Conservation (phyloP, 1,140 invertebrate species). For the Drosophila nannoptera region DNA sequence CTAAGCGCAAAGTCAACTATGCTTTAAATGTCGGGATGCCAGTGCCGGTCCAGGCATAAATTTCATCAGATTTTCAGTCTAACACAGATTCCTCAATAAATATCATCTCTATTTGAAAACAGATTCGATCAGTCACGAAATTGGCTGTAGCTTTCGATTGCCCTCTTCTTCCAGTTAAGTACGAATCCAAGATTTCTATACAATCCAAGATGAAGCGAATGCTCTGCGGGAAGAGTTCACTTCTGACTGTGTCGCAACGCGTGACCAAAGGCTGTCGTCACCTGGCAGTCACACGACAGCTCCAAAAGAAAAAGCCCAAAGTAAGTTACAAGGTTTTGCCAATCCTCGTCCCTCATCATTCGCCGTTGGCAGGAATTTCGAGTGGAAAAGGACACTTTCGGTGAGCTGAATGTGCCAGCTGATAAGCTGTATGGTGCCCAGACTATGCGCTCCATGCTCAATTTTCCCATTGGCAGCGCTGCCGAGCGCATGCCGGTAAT, state of each 20-base stretch:
- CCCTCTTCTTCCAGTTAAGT: no score
- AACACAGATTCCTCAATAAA: conserved; percentile 2
- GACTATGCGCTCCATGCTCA: conserved; percentile 95
- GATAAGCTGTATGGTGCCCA: conserved; percentile 98
- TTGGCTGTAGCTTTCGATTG: no score
- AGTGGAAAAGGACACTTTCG: conserved; percentile 94
- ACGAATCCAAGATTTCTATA: no score
- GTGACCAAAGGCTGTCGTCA: not conserved
- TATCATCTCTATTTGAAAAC: not conserved
- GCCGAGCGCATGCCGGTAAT: conserved; percentile 94
- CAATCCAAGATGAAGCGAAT: not conserved
- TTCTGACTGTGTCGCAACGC: not conserved
- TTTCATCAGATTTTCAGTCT: conserved; percentile 2
- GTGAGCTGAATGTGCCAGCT: conserved; percentile 94
- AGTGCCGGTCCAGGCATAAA: not conserved
- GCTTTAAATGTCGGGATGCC: not conserved
- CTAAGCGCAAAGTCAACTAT: conserved; percentile 19
- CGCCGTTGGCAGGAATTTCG: conserved; percentile 78
- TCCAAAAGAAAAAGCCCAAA: not conserved
- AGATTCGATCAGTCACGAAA: no score
- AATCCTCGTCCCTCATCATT: no score
- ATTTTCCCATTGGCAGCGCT: conserved; percentile 98
- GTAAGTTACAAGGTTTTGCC: not conserved
- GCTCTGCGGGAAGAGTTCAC: not conserved
- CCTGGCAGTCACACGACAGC: not conserved